Percentiles rank a stretch among this genome's conserved stretches.
These are phyloP conservation scores for Acrocyrtus sp. DNA, from an alignment of 2,888 invertebrate genomes.

Conservation along the genomic window DNA sequence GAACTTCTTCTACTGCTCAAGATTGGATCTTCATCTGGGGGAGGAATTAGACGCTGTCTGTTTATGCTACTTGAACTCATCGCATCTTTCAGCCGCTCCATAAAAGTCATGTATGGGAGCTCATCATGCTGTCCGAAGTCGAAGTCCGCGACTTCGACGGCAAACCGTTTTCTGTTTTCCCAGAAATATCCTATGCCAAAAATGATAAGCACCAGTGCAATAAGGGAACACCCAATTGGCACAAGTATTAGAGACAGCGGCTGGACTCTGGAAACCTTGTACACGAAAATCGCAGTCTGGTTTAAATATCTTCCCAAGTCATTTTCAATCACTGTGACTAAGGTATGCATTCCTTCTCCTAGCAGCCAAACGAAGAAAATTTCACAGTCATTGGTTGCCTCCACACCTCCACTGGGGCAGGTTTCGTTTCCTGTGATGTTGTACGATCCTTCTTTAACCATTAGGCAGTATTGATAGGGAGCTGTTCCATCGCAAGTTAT, in stretches of 20 bases:
- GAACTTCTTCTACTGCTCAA: slow-evolving; percentile 35
- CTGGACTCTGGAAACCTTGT: slow-evolving; percentile 82
- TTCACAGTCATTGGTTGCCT: slow-evolving; percentile 68
- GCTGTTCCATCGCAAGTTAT: slow-evolving; percentile 78
- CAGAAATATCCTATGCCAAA: slow-evolving; percentile 87
- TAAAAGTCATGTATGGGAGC: slow-evolving; percentile 88
- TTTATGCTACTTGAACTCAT: slow-evolving; percentile 66
- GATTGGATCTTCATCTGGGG: slow-evolving; percentile 50
- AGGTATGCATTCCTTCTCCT: slow-evolving; percentile 75
- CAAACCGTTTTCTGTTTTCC: slow-evolving; percentile 69
- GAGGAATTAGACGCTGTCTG: slow-evolving; percentile 37
- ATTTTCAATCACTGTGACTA: slow-evolving; percentile 82
- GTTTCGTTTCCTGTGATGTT: slow-evolving; percentile 66
- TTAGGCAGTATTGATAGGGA: slow-evolving; percentile 78
- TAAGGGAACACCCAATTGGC: slow-evolving; percentile 82
- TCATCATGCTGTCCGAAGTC: slow-evolving; percentile 86
- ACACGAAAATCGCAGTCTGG: slow-evolving; percentile 81
- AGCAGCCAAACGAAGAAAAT: slow-evolving; percentile 78
- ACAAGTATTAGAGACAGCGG: slow-evolving; percentile 90
- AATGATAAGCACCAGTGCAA: slow-evolving; percentile 84
- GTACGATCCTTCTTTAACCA: slow-evolving; percentile 72
- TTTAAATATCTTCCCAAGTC: slow-evolving; percentile 77
- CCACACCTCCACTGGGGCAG: slow-evolving; percentile 33
- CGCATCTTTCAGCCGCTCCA: slow-evolving; percentile 82
- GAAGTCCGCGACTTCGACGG: slow-evolving; percentile 89